Percentiles rank a stretch among this genome's conserved stretches.
These are phyloP conservation scores for Poecilia wingei DNA, from an alignment of 2,797 vertebrate genomes.

Conservation along the genomic window DNA sequence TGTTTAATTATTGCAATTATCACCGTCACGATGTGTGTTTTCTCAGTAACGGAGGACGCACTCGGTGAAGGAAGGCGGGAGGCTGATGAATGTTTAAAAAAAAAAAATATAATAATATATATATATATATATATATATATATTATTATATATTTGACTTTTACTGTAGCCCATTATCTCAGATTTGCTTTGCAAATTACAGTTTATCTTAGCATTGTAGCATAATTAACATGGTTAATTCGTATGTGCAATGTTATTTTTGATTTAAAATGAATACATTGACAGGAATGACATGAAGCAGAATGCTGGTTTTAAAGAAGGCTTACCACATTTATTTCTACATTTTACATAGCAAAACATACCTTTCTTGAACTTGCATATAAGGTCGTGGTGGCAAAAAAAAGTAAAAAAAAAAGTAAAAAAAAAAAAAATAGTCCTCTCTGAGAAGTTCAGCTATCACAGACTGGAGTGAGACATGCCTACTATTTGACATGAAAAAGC, in stretches of 20 bases:
- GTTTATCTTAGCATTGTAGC: background rate
- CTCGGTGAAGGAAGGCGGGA: background rate
- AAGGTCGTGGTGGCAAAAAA: background rate
- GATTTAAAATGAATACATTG: background rate
- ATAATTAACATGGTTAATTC: background rate
- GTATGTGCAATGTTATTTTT: background rate
- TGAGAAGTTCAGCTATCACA: background rate
- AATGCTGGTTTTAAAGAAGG: background rate
- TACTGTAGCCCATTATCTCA: background rate
- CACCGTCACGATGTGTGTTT: background rate
- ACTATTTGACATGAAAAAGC: constrained; percentile 5
- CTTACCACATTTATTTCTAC: background rate
- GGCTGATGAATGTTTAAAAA: background rate
- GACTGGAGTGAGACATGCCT: background rate
- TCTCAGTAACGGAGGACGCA: background rate
- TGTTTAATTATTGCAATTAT: background rate
- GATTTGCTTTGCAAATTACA: constrained; percentile 1
- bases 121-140: too few relatives aligned
- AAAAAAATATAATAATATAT: background rate
- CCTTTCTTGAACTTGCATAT: background rate
- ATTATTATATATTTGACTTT: background rate
- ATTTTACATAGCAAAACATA: background rate
- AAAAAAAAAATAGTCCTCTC: background rate
- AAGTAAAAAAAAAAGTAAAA: background rate
- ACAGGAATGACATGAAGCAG: background rate